phyloP scores from a whole-genome alignment of 2,888 invertebrate species.

The Deroplatys truncata region DNA sequence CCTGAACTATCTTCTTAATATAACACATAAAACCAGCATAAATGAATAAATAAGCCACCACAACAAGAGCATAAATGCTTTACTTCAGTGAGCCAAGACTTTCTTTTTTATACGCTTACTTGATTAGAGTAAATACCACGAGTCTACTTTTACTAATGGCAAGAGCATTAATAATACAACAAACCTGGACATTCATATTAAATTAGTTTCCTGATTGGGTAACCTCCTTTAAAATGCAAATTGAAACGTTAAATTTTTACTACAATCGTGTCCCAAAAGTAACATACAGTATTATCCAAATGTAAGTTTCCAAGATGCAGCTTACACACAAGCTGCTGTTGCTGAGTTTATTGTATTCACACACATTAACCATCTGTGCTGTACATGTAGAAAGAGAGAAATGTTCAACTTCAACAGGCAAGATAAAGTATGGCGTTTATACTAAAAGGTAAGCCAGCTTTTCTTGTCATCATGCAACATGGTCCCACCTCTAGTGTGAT shows the following conservation, averaged over 20 bases:
- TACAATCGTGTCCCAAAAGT: background rate
- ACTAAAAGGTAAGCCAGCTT: background rate
- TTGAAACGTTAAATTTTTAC: background rate
- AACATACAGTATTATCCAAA: background rate
- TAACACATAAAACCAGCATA: no score
- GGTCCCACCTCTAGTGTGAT: no score
- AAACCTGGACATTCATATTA: background rate
- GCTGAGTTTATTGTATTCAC: background rate
- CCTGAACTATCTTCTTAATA: no score
- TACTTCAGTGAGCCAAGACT: no score
- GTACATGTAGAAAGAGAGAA: background rate
- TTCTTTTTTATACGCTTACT: no score
- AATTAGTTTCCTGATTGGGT: background rate
- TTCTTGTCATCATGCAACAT: no score
- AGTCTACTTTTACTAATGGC: no score
- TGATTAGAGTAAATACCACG: no score
- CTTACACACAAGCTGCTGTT: background rate
- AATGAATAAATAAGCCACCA: no score
- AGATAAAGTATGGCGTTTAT: background rate
- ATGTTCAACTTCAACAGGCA: background rate
- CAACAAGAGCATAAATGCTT: no score
- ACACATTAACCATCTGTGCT: background rate
- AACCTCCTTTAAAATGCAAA: background rate
- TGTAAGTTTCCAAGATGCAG: background rate
- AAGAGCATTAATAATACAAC: background rate